phyloP scores from a whole-genome alignment of 1,140 invertebrate species.

The Diorhabda sublineata region DNA sequence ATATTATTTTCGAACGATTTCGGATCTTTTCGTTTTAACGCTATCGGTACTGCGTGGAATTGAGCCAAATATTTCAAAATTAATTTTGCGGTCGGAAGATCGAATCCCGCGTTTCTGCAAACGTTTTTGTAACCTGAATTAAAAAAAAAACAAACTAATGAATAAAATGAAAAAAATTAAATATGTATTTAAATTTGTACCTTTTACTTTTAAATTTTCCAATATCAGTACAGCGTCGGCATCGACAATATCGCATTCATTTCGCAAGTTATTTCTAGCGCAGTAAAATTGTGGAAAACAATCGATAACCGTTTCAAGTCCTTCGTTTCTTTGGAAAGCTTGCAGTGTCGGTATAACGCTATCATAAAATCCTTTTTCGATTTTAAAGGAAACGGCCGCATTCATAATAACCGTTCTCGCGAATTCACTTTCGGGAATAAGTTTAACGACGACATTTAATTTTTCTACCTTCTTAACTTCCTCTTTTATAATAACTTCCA shows the following conservation, averaged over 20 bases:
- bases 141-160: neutral
- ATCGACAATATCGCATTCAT: constrained; percentile 45
- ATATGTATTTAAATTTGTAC: constrained; percentile 15
- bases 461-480: constrained; percentile 44
- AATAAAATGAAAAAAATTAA: neutral
- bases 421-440: constrained; percentile 50
- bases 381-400: constrained; percentile 51
- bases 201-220: constrained; percentile 51
- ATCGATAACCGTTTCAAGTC: constrained; percentile 45
- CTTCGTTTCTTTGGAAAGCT: constrained; percentile 48
- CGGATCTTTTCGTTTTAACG: constrained; percentile 15
- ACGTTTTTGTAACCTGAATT: too few relatives aligned
- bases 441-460: constrained; percentile 50
- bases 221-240: constrained; percentile 52
- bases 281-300: constrained; percentile 51
- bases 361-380: constrained; percentile 54
- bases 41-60: too few relatives aligned
- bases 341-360: constrained; percentile 48
- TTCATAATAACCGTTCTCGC: constrained; percentile 51
- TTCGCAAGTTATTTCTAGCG: constrained; percentile 46
- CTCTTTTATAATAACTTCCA: constrained; percentile 34
- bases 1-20: constrained; percentile 49
- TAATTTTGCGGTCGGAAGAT: too few relatives aligned
- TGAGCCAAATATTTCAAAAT: too few relatives aligned
- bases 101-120: too few relatives aligned